Evolutionary conservation across 2,113 vertebrate genomes (phyloP).

Genomic region (Herpailurus yagouaroundi): DNA sequence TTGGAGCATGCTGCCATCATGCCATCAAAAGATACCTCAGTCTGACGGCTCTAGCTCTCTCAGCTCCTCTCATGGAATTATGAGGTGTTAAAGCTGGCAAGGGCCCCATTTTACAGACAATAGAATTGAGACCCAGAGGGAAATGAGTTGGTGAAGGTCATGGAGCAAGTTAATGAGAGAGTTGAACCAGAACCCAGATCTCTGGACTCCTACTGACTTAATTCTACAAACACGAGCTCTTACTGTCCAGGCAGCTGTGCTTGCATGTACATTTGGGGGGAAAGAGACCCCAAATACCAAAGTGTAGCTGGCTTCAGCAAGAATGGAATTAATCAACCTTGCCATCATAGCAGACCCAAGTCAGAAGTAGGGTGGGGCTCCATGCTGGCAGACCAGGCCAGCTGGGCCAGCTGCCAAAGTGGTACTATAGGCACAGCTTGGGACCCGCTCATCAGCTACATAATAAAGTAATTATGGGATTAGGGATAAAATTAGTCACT

Average conservation of each 20-base stretch:
- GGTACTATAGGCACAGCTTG: conserved; percentile 49
- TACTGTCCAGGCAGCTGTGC: neutral
- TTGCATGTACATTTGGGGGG: neutral
- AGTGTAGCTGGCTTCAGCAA: neutral
- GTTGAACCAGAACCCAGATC: neutral
- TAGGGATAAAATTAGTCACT: conserved; percentile 81
- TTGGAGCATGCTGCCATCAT: neutral
- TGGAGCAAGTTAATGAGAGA: neutral
- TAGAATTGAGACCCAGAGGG: neutral
- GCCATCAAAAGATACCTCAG: neutral
- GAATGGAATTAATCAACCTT: neutral
- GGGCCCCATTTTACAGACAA: neutral
- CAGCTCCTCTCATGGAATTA: neutral
- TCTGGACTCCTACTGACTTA: neutral
- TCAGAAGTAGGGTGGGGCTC: neutral
- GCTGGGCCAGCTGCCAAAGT: conserved; percentile 70
- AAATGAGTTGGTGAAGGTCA: neutral
- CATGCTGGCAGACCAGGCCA: neutral
- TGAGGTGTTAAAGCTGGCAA: neutral
- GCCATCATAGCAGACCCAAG: neutral
- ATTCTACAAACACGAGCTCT: neutral
- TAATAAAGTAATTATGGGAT: conserved; percentile 81
- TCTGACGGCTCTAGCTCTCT: neutral
- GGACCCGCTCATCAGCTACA: conserved; percentile 72
- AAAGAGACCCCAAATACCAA: neutral